phyloP scores from a whole-genome alignment of 2,888 invertebrate genomes.

The Pandemis corylana region DNA sequence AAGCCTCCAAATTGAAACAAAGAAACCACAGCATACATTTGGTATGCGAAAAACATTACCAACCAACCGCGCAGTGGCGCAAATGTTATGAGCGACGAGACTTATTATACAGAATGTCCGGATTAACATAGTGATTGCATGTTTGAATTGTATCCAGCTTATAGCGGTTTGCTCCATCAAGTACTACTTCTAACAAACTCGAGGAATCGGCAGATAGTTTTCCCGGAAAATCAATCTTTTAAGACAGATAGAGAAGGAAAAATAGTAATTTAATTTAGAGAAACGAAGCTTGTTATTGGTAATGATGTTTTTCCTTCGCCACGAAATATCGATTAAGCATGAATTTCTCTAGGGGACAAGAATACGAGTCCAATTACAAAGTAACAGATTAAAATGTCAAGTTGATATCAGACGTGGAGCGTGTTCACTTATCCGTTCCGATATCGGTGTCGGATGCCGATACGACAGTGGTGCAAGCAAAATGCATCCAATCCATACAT shows the following conservation, averaged over 20 bases:
- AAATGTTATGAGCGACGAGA: background rate
- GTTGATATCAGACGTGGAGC: slow-evolving; percentile 15
- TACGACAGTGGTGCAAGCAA: too few species aligned
- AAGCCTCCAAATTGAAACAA: slow-evolving; percentile 1
- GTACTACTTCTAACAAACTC: background rate
- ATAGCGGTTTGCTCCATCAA: background rate
- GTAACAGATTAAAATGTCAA: slow-evolving; percentile 29
- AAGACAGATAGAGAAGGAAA: slow-evolving; percentile 19
- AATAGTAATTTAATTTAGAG: slow-evolving; percentile 21
- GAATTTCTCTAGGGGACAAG: slow-evolving; percentile 4
- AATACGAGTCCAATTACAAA: slow-evolving; percentile 9
- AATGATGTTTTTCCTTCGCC: slow-evolving; percentile 6
- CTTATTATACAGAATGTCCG: background rate
- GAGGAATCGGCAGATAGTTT: background rate
- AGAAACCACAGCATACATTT: background rate
- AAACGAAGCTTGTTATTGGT: background rate
- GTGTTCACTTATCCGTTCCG: background rate
- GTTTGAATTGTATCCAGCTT: background rate
- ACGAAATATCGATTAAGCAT: background rate
- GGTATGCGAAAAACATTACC: background rate
- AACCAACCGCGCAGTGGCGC: background rate
- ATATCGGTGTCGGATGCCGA: too few species aligned
- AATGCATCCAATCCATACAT: too few species aligned
- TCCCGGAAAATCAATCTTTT: slow-evolving; percentile 11
- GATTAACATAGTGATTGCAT: background rate